A percentile compares a stretch with the other conserved stretches of the same genome.
Conservation (phyloP, 1,140 invertebrate species). For the Atta texana region DNA sequence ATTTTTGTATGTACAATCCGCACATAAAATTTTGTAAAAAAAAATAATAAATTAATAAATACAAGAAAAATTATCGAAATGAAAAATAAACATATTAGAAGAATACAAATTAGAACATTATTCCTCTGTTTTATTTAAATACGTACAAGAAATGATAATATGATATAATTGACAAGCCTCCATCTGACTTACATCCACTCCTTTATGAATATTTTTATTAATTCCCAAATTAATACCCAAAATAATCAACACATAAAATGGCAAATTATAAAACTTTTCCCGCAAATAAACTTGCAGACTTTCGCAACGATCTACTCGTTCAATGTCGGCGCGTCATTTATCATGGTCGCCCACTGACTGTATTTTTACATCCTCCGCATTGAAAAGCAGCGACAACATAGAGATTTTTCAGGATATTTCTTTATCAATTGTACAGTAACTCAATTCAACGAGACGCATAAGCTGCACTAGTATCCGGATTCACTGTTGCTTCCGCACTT, state of each 20-base stretch:
- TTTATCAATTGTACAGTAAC: neutral
- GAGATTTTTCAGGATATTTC: constrained; percentile 6
- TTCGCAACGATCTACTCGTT: constrained; percentile 14
- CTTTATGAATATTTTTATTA: neutral
- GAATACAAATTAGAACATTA: neutral
- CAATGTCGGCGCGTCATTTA: constrained; percentile 23
- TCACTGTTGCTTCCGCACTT: constrained; percentile 22
- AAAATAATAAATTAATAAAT: neutral
- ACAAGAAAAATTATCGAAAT: neutral
- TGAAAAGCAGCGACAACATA: neutral
- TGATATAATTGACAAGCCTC: neutral
- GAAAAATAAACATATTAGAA: neutral
- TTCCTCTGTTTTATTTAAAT: too few species aligned
- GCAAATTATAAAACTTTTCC: neutral
- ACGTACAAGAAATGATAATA: neutral
- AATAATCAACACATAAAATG: neutral
- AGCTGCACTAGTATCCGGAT: constrained; percentile 3
- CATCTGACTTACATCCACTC: neutral
- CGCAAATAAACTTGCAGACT: neutral
- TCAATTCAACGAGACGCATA: constrained; percentile 20
- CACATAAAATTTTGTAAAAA: neutral
- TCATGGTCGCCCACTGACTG: constrained; percentile 20
- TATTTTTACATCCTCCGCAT: constrained; percentile 13
- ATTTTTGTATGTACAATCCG: neutral
- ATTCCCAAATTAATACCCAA: neutral